Conservation (phyloP, 2,797 vertebrate species). For the Mormyrops attenuatus region DNA sequence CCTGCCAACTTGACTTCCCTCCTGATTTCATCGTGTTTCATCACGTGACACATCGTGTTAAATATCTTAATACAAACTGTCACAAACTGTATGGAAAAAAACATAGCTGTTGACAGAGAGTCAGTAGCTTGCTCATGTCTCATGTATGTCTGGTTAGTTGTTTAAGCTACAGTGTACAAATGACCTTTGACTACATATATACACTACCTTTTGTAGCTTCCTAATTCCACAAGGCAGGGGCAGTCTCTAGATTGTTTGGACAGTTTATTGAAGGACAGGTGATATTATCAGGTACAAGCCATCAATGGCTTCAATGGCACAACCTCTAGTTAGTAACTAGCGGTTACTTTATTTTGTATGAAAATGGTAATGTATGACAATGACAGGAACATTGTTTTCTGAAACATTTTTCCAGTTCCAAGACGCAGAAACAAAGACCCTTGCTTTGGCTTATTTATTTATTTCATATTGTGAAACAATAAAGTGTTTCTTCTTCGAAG, state of each 20-base stretch:
- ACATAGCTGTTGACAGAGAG: neutral
- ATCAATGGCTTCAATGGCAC: neutral
- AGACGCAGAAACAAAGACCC: neutral
- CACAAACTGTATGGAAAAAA: neutral
- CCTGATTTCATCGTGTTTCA: neutral
- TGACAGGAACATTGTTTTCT: neutral
- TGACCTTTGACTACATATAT: neutral
- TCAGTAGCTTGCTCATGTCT: neutral
- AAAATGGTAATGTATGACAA: neutral
- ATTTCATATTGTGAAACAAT: conserved; percentile 4
- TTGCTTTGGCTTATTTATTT: neutral
- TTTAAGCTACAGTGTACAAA: neutral
- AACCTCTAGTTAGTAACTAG: neutral
- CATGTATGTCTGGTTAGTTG: neutral
- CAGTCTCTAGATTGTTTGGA: neutral
- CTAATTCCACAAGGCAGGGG: neutral
- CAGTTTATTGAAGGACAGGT: neutral
- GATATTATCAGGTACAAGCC: neutral
- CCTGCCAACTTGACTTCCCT: neutral
- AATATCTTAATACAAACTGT: neutral
- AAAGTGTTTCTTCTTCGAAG: neutral
- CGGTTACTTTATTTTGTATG: neutral
- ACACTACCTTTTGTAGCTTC: neutral
- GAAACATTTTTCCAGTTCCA: neutral
- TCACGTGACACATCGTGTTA: neutral